phyloP scores from a whole-genome alignment of 2,797 vertebrate genomes.

The Tapirus indicus region DNA sequence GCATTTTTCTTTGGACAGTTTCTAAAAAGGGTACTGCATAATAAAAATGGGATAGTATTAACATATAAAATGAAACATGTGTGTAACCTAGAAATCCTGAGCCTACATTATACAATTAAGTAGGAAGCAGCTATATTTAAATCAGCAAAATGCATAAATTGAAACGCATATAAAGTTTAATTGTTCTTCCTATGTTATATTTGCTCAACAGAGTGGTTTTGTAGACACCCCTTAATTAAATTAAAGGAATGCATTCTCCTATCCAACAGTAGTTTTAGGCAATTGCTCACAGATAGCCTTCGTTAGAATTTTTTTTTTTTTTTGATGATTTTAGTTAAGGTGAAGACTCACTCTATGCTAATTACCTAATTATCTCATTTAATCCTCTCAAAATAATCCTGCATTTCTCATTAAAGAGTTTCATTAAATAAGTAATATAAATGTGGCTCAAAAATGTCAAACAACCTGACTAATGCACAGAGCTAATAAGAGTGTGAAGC shows the following conservation, averaged over 20 bases:
- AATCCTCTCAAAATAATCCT: constrained; percentile 55
- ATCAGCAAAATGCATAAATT: not conserved
- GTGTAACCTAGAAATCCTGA: not conserved
- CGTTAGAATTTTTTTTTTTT: not conserved
- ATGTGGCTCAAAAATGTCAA: constrained; percentile 26
- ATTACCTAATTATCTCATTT: constrained; percentile 58
- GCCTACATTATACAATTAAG: not conserved
- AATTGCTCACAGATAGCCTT: not conserved
- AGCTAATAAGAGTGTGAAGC: not conserved
- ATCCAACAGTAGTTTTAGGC: not conserved
- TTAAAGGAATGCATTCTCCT: not conserved
- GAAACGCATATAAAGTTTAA: not conserved
- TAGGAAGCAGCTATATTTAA: not conserved
- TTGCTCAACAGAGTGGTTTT: constrained; percentile 19
- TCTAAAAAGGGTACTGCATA: not conserved
- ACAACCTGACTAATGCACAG: not conserved
- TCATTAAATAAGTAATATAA: not conserved
- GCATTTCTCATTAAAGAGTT: constrained; percentile 34
- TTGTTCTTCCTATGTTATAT: not conserved
- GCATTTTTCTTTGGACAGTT: not conserved
- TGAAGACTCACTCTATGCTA: not conserved
- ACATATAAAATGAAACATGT: not conserved
- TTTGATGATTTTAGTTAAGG: not conserved
- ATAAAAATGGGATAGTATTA: not conserved
- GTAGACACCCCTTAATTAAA: not conserved